These are phyloP conservation scores for Aspidiotus rigidus DNA, from an alignment of 2,888 invertebrate species.

Conservation along the genomic window DNA sequence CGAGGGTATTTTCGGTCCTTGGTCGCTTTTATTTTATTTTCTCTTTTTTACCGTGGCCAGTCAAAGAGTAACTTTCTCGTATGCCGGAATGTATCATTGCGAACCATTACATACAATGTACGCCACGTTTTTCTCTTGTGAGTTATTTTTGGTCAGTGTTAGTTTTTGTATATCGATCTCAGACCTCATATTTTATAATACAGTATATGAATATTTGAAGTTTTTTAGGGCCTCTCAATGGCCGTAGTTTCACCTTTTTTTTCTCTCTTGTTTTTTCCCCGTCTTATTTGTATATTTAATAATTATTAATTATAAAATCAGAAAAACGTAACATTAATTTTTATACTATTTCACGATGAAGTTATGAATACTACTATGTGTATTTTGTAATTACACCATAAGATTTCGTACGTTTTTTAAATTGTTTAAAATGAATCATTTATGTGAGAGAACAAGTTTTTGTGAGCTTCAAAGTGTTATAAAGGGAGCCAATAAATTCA, in stretches of 20 bases:
- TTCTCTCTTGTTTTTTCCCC: conserved; percentile 10
- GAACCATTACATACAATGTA: neutral
- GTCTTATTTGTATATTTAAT: neutral
- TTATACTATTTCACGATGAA: conserved; percentile 14
- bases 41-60: conserved; percentile 9
- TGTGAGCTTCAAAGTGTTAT: conserved; percentile 29
- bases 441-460: conserved; percentile 15
- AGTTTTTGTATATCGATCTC: conserved; percentile 28
- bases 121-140: neutral
- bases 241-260: conserved; percentile 7
- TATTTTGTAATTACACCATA: conserved; percentile 28
- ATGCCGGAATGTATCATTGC: neutral
- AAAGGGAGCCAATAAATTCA: neutral
- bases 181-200: conserved; percentile 25
- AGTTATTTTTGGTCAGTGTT: conserved; percentile 28
- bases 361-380: conserved; percentile 3
- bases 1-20: neutral
- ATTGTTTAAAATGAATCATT: conserved; percentile 13
- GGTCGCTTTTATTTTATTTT: neutral
- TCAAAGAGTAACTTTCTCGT: conserved; percentile 19
- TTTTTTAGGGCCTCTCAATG: neutral
- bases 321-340: conserved; percentile 3
- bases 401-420: conserved; percentile 29
- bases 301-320: neutral
- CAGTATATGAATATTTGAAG: conserved; percentile 13